Conservation (phyloP, 2,888 invertebrate species). For the Pharmacophagus antenor region DNA sequence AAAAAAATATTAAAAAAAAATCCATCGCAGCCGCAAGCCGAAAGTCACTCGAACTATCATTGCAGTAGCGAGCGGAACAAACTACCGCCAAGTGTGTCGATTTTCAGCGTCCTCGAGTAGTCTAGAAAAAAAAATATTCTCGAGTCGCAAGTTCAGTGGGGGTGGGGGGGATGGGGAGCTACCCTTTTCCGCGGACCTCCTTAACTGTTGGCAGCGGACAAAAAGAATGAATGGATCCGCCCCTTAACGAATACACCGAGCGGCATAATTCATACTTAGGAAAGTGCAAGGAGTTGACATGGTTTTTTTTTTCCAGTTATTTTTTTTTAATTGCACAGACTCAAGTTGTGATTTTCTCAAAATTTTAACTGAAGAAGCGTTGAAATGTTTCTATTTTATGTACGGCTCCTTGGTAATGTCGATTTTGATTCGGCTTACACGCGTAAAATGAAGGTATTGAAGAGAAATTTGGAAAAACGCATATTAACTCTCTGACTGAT, state of each 20-base stretch:
- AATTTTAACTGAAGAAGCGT: constrained; percentile 5
- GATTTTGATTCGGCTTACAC: not conserved
- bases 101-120: constrained; percentile 74
- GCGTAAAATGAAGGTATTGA: not conserved
- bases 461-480: no score
- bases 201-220: constrained; percentile 77
- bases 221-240: constrained; percentile 81
- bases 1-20: constrained; percentile 48
- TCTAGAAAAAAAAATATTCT: constrained; percentile 77
- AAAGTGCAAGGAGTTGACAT: constrained; percentile 78
- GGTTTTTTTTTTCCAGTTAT: constrained; percentile 46
- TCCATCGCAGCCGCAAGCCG: constrained; percentile 42
- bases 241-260: constrained; percentile 81
- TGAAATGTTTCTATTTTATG: not conserved
- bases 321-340: constrained; percentile 38
- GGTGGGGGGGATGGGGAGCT: constrained; percentile 44
- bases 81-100: constrained; percentile 79
- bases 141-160: constrained; percentile 73
- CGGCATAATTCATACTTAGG: constrained; percentile 81
- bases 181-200: constrained; percentile 67
- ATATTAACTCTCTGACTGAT: no score
- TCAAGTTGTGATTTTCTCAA: constrained; percentile 28
- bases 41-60: constrained; percentile 77
- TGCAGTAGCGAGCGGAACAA: constrained; percentile 67
- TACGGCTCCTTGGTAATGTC: not conserved